phyloP scores from a whole-genome alignment of 2,797 vertebrate species.

The Leptatherina wallacei region DNA sequence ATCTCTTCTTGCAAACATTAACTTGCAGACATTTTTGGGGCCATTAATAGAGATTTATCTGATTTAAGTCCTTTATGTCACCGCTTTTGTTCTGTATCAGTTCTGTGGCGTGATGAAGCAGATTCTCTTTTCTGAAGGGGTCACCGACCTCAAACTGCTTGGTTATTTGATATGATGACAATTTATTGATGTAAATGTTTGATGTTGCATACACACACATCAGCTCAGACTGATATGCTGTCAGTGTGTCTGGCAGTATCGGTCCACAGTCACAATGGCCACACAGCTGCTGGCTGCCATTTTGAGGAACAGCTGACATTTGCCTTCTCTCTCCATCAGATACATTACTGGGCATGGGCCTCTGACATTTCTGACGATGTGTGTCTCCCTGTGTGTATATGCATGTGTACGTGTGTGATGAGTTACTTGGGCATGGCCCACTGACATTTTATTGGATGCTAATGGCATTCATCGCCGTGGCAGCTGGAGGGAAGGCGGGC shows the following conservation, averaged over 20 bases:
- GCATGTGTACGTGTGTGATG: constrained; percentile 49
- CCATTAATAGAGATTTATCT: background rate
- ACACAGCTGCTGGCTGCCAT: constrained; percentile 74
- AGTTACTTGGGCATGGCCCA: constrained; percentile 71
- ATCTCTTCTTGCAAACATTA: background rate
- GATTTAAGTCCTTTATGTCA: background rate
- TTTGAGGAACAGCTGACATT: constrained; percentile 84
- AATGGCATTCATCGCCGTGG: constrained; percentile 77
- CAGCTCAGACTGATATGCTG: constrained; percentile 22
- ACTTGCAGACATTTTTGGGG: background rate
- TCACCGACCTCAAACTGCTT: background rate
- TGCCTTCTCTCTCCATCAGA: constrained; percentile 78
- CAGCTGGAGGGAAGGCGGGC: constrained; percentile 63
- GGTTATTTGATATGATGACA: constrained; percentile 2
- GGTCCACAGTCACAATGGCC: constrained; percentile 43
- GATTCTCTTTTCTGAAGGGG: background rate
- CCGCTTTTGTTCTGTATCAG: constrained; percentile 4
- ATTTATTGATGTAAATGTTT: constrained; percentile 17
- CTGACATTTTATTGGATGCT: constrained; percentile 81
- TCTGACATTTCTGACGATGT: constrained; percentile 77
- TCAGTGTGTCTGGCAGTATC: constrained; percentile 45
- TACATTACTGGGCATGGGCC: constrained; percentile 75
- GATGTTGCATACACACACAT: constrained; percentile 4
- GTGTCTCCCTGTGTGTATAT: constrained; percentile 38
- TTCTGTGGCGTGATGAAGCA: background rate